A percentile compares a stretch with the other conserved stretches of the same genome.
Evolutionary conservation across 2,888 invertebrate species (phyloP).

Genomic region (Tipula confusa): DNA sequence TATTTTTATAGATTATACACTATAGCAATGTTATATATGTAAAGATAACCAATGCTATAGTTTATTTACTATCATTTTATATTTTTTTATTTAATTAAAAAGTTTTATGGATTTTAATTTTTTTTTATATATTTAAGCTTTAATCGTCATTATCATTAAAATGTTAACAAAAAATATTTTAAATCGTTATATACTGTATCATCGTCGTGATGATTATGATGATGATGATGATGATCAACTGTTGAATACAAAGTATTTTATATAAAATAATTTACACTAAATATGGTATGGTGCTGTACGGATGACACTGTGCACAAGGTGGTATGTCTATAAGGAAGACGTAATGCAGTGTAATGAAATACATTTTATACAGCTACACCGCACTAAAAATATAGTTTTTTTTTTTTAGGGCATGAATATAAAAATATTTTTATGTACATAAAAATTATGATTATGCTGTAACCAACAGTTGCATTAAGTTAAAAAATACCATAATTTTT

Average conservation of each 20-base stretch:
- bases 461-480: slow-evolving; percentile 3
- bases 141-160: background rate
- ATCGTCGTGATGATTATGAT: background rate
- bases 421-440: background rate
- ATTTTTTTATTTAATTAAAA: background rate
- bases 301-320: background rate
- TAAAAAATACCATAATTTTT: slow-evolving; percentile 3
- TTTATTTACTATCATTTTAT: background rate
- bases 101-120: background rate
- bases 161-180: background rate
- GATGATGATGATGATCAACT: background rate
- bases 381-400: background rate
- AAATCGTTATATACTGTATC: background rate
- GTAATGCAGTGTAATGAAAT: background rate
- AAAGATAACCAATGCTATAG: background rate
- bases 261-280: background rate
- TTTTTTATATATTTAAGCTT: background rate
- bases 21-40: background rate
- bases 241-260: slow-evolving; percentile 12
- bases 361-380: background rate
- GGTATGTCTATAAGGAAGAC: background rate
- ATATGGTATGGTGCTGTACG: background rate
- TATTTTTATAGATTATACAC: too few species aligned
- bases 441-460: slow-evolving; percentile 16
- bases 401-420: background rate